phyloP scores from a whole-genome alignment of 2,797 vertebrate genomes.

The Columba guinea region DNA sequence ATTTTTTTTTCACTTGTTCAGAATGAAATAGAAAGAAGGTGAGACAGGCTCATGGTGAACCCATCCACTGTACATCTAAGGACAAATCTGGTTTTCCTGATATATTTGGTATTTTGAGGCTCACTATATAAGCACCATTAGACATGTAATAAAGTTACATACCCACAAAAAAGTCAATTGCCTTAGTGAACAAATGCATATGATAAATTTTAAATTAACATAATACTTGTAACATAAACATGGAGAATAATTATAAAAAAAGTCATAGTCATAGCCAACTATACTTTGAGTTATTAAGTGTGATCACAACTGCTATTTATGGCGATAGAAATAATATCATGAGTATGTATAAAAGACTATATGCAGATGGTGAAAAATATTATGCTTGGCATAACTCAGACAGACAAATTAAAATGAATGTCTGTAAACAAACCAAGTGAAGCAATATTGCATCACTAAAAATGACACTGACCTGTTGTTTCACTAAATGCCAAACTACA shows the following conservation, averaged over 20 bases:
- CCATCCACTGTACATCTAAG: not conserved
- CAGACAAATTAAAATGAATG: not conserved
- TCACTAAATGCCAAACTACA: not conserved
- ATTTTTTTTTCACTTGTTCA: not conserved
- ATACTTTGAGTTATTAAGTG: conserved; percentile 6
- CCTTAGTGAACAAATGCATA: conserved; percentile 5
- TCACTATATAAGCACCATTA: not conserved
- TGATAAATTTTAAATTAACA: conserved; percentile 40
- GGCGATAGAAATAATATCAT: conserved; percentile 30
- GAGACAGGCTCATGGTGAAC: not conserved
- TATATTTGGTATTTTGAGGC: not conserved
- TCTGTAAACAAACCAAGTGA: not conserved
- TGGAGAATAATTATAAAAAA: conserved; percentile 59
- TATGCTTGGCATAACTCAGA: conserved; percentile 1
- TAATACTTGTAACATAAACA: conserved; percentile 22
- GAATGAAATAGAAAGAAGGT: not conserved
- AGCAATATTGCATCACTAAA: not conserved
- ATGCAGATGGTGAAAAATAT: conserved; percentile 23
- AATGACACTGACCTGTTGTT: not conserved
- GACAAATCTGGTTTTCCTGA: not conserved
- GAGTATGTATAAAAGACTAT: not conserved
- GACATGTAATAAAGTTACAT: not conserved
- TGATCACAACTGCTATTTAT: not conserved
- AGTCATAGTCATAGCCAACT: conserved; percentile 45
- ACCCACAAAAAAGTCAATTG: not conserved